Base-by-base conservation (phyloP, 2,797 vertebrate species). In the Hozukius guyotensis region DNA sequence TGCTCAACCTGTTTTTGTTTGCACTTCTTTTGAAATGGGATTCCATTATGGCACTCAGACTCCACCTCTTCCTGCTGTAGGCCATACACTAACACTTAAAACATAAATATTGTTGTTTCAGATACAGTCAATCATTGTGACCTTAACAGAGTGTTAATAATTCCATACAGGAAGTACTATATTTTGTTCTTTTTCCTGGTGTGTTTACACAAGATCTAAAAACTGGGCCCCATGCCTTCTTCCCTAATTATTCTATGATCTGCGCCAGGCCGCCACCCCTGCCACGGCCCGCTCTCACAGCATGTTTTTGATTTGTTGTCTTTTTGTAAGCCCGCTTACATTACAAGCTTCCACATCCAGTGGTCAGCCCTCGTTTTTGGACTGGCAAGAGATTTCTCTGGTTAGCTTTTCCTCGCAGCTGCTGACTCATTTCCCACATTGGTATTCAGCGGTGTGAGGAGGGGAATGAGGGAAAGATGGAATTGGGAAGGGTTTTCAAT, bases 401-500 rank as follows among this genome's bases (percentile, higher is more conserved):
- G 89, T 88, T 91, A 83, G 83, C 87, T 84, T 92, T 88, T 87
- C 78, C 87, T 93, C 65, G 10, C 88, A 90, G 91, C 89, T 94
- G 94, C 94, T 94, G 94, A 95, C 92, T 95, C 93, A 95, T 94
- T 94, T 95, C 94, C 94, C 93, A 94, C 90, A 86, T 75, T 92
- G 87, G 89, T 89, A 81, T 90, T 92, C 80, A 80, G 84, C 78
- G 3, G 18, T 80, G 59, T 78, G 66, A 77, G 81, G 77, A 88
- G 69, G 82, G 81, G 73, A 77, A 72, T 62, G 77, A 74, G 75
- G 64, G 81, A 82, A 80, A 64, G 76, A 85, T 88, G 86, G 49
- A 11, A 10, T 53, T 22, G 49, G 93, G 77, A 84, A 80, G 55
- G 72, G 55, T 85, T 92, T 92, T 84, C 10, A 78, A 63, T 80